phyloP scores from a whole-genome alignment of 2,113 vertebrate genomes.

The Callospermophilus lateralis region DNA sequence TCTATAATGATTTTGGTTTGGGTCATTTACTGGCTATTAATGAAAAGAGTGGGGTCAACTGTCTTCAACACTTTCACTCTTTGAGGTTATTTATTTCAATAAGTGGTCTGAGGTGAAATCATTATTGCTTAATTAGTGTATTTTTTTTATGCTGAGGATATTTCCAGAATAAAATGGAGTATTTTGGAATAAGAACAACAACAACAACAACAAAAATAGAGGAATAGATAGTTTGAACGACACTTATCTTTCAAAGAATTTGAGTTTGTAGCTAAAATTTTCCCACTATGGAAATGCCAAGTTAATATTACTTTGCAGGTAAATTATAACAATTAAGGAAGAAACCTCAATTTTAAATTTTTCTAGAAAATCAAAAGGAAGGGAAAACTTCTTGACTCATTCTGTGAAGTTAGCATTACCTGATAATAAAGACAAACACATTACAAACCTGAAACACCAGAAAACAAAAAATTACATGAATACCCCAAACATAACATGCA shows the following conservation, averaged over 20 bases:
- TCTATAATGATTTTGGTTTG: not conserved
- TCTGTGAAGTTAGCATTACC: not conserved
- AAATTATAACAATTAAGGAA: not conserved
- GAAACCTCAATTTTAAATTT: not conserved
- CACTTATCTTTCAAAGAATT: not conserved
- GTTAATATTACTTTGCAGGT: not conserved
- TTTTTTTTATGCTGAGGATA: not conserved
- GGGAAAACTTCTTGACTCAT: not conserved
- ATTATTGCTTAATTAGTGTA: not conserved
- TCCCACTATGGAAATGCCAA: not conserved
- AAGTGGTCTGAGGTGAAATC: constrained; percentile 9
- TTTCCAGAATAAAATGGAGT: constrained; percentile 27
- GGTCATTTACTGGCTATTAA: constrained; percentile 44
- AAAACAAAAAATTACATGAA: not conserved
- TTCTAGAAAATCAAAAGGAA: not conserved
- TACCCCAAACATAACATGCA: not conserved
- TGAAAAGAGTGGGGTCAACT: not conserved
- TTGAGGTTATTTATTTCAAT: constrained; percentile 47
- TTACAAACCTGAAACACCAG: not conserved
- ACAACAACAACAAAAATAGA: no score
- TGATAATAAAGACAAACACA: not conserved
- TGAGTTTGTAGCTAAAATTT: not conserved
- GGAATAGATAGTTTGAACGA: not conserved
- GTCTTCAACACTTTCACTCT: not conserved
- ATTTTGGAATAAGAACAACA: not conserved